phyloP scores from a whole-genome alignment of 1,140 invertebrate genomes.

The Campoletis sonorensis region DNA sequence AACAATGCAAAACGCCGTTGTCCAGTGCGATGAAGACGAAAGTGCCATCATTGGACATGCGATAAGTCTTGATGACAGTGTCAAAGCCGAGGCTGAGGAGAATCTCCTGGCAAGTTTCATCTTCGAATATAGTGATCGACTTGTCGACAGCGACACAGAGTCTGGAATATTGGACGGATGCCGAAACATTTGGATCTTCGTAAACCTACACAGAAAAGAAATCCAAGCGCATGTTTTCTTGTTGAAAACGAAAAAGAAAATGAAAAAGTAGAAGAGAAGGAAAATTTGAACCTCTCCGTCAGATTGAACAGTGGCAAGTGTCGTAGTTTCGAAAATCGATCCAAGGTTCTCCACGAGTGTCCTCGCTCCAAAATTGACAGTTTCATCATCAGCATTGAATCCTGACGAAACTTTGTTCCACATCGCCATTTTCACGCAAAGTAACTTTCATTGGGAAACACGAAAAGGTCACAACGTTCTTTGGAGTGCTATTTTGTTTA shows the following conservation, averaged over 20 bases:
- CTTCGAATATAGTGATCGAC: conserved; percentile 68
- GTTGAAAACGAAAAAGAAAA: too few species aligned
- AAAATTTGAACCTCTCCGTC: conserved; percentile 54
- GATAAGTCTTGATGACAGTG: conserved; percentile 59
- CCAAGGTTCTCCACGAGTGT: conserved; percentile 67
- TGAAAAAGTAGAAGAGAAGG: too few species aligned
- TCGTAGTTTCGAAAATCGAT: conserved; percentile 71
- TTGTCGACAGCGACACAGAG: conserved; percentile 67
- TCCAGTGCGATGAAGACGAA: conserved; percentile 62
- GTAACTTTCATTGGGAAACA: neutral
- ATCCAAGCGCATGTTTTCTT: too few species aligned
- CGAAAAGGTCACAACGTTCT: neutral
- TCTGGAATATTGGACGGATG: conserved; percentile 62
- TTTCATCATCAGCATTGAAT: conserved; percentile 73
- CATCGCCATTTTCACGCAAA: conserved; percentile 55
- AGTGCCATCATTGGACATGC: conserved; percentile 59
- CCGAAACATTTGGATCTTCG: conserved; percentile 56
- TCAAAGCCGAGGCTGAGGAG: conserved; percentile 63
- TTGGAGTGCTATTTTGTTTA: too few species aligned
- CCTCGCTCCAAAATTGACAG: conserved; percentile 72
- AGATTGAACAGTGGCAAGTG: conserved; percentile 68
- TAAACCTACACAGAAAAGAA: conserved; percentile 50
- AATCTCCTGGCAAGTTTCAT: conserved; percentile 64
- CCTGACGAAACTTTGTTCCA: conserved; percentile 67
- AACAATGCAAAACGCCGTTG: conserved; percentile 60